Evolutionary conservation across 1,140 invertebrate genomes (phyloP), one percentile per base, ranked within the genome.

Genomic region (Augochlora pura): DNA sequence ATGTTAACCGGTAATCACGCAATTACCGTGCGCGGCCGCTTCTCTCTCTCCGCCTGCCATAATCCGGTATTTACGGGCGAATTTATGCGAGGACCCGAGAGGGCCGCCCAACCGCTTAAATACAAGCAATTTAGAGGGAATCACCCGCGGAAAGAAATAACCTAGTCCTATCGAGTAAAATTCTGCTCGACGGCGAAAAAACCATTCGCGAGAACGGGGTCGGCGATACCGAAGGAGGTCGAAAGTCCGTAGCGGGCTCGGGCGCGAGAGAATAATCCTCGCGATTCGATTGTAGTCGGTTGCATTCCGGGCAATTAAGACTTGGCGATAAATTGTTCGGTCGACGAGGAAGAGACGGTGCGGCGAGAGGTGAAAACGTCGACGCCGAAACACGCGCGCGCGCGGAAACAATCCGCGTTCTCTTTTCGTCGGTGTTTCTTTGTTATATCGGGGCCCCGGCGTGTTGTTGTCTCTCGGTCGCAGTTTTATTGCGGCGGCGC

Each of bases 1-100:
- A 71, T 71, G 75, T 77, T 77, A n/a, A 77, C 70, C 75, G 75
- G 67, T 64, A 69, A 77, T 77, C 57, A 42, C 75, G 59, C 75
- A 70, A 77, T 77, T 77, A 77, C 59, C 23, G 60, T 25, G 10
- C 27, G 54, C 6, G 42, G 27, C 52, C 25, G 59, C 32, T 32
- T 23, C 59, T 46, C n/a, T 25, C 39, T 18, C 65, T 32, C 70
- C 66, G 25, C 62, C 59, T 38, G 67, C 59, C 54, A 77, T 77
- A 77, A 77, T 77, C 75, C 67, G n/a, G 10, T 77, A 71, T 71
- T 77, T 77, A 77, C 25, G 75, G 32, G 7, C 46, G 67, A 49
- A 49, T 63, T 71, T 54, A 59, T 69, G 46, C 75, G 32, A 1
- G n/a, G 59, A 1, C 27, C 62, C n/a, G n/a, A n/a, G n/a, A 42